Conservation (phyloP, 1,140 invertebrate species). For the Trichoplusia ni region DNA sequence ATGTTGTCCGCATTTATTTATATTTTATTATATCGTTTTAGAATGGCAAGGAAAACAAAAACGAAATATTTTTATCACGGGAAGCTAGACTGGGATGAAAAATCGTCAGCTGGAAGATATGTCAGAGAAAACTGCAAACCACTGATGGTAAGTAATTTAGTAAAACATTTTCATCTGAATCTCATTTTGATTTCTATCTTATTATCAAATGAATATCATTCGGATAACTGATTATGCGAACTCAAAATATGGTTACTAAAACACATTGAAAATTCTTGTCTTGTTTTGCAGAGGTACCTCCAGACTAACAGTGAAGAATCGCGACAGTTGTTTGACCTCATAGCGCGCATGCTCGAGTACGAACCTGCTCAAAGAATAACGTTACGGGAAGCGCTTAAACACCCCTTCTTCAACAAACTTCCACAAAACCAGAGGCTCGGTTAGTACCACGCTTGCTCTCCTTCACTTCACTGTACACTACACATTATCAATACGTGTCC, state of each 20-base stretch:
- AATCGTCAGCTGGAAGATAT: conserved; percentile 96
- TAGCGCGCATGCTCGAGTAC: conserved; percentile 98
- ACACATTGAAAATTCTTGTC: too few species aligned
- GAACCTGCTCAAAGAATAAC: conserved; percentile 95
- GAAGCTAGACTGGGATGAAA: conserved; percentile 97
- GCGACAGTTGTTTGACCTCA: conserved; percentile 95
- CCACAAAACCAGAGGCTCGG: conserved; percentile 87
- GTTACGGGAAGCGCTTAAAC: conserved; percentile 92
- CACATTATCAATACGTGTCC: too few species aligned
- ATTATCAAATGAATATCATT: too few species aligned
- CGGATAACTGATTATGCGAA: too few species aligned
- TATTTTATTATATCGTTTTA: conserved; percentile 55
- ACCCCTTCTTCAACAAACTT: conserved; percentile 96
- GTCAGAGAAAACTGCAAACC: conserved; percentile 99
- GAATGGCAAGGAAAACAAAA: conserved; percentile 97
- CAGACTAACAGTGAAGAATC: conserved; percentile 94
- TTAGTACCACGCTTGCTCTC: conserved; percentile 48
- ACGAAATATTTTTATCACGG: conserved; percentile 98
- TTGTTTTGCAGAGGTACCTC: conserved; percentile 91
- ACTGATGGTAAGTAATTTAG: conserved; percentile 87
- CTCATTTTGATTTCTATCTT: neutral
- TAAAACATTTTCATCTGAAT: too few species aligned
- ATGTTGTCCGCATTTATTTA: conserved; percentile 2
- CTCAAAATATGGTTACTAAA: too few species aligned
- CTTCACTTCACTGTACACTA: neutral